A percentile compares a stretch with the other conserved stretches of the same genome.
These are phyloP conservation scores for Myiopsitta monachus DNA, from an alignment of 2,113 vertebrate species.

Conservation along the genomic window DNA sequence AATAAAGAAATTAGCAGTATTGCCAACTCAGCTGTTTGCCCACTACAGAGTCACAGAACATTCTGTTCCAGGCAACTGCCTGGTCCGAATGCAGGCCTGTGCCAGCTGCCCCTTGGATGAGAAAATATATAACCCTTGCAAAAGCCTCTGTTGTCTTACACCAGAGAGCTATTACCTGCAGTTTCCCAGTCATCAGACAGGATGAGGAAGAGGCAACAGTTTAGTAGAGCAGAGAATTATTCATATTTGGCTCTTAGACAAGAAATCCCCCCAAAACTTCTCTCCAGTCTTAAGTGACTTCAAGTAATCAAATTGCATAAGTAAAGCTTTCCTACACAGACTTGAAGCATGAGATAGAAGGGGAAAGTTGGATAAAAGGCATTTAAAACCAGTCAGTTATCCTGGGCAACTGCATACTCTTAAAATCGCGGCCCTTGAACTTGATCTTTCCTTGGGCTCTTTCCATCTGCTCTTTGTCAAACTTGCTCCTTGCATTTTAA, in stretches of 20 bases:
- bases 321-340: background rate
- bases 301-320: background rate
- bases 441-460: background rate
- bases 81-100: background rate
- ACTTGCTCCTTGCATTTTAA: background rate
- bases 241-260: background rate
- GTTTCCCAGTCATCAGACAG: background rate
- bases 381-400: background rate
- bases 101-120: background rate
- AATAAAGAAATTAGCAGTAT: background rate
- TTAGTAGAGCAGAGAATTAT: background rate
- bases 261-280: background rate
- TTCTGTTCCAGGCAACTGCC: background rate
- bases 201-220: background rate
- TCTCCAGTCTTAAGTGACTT: background rate
- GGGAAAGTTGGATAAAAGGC: background rate
- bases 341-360: background rate
- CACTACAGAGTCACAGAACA: rapidly evolving
- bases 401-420: background rate
- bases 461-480: background rate
- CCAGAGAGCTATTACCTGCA: background rate
- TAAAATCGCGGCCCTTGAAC: background rate
- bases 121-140: background rate
- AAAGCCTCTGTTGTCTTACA: background rate
- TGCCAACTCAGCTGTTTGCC: background rate